Evolutionary conservation across 1,140 invertebrate species (phyloP), one percentile per base, ranked within the genome.

Genomic region (Philopotamus ludificatus): DNA sequence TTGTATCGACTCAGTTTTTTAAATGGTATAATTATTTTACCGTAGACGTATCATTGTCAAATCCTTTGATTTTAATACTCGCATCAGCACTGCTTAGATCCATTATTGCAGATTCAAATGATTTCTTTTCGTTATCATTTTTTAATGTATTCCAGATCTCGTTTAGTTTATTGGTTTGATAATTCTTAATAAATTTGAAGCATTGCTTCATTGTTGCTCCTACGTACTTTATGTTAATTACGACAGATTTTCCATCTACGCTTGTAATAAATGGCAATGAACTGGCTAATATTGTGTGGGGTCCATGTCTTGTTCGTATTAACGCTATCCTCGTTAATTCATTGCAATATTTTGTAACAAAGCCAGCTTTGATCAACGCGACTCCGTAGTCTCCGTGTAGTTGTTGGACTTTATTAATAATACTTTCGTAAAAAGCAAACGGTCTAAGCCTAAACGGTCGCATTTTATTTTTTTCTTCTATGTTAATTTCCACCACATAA

Each of bases 171-270:
- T 78, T 75, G 63, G 81, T 81, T 72, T 90, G 88, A 74, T 88
- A 82, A 63, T 81, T 85, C 72, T 86, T 77, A 49, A 91, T 84
- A 73, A 88, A 90, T 68, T 84, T 82, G 73, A 89, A 90, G 77
- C 89, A 90, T 57, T 91, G 86, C 74, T 85, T 89, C 20, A 92
- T 78, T 9, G 89, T 90, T n/a, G 89, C 89, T 45, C 89, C 89
- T 1, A 85, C 79, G 72, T 91, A 90, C 15, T 91, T 74, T 41
- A 85, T 89, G 54, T 82, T 83, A 25, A 90, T 71, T 49, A 73
- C 78, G 1, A 88, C 85, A n/a, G 78, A 73, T 60, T 84, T 78
- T 26, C 84, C 82, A 15, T 82, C 84, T 41, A 91, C 77, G 71
- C 84, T 76, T 34, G 79, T 87, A 45, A 91, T 82, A 66, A 85